These are phyloP conservation scores for Saxidomus purpurata DNA, from an alignment of 1,140 invertebrate genomes.

Conservation along the genomic window DNA sequence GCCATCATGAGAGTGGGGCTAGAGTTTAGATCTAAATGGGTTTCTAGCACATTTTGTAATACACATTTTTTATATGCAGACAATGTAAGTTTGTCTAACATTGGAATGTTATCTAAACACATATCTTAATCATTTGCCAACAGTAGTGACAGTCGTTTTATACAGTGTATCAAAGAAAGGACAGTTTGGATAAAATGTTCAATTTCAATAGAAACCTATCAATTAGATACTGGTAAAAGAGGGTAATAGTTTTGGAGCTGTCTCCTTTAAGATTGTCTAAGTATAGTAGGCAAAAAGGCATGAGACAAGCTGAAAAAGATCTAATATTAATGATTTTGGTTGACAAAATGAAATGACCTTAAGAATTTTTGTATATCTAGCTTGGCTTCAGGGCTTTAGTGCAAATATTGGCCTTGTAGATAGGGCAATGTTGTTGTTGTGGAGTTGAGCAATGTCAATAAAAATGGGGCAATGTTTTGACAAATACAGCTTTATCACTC, in stretches of 20 bases:
- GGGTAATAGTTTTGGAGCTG: no score
- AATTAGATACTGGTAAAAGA: background rate
- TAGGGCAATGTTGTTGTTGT: slow-evolving; percentile 27
- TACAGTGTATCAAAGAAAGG: background rate
- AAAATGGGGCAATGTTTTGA: slow-evolving; percentile 14
- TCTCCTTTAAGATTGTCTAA: no score
- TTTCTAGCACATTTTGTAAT: no score
- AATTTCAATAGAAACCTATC: no score
- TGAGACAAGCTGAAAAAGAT: no score
- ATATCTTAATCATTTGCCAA: background rate
- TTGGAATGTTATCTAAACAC: background rate
- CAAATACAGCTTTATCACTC: slow-evolving; percentile 1
- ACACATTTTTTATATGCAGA: no score
- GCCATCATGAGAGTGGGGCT: no score
- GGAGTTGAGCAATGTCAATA: background rate
- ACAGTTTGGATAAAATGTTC: background rate
- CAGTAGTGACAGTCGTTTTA: background rate
- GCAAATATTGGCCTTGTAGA: background rate
- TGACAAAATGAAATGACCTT: background rate
- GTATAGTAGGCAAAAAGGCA: no score
- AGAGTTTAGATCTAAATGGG: no score
- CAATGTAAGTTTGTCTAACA: background rate
- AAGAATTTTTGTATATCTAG: background rate
- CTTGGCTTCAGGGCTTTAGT: background rate
- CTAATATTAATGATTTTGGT: no score